Evolutionary conservation across 2,113 vertebrate species (phyloP), one percentile per base, ranked within the genome.

Genomic region (Sigmodon hispidus): DNA sequence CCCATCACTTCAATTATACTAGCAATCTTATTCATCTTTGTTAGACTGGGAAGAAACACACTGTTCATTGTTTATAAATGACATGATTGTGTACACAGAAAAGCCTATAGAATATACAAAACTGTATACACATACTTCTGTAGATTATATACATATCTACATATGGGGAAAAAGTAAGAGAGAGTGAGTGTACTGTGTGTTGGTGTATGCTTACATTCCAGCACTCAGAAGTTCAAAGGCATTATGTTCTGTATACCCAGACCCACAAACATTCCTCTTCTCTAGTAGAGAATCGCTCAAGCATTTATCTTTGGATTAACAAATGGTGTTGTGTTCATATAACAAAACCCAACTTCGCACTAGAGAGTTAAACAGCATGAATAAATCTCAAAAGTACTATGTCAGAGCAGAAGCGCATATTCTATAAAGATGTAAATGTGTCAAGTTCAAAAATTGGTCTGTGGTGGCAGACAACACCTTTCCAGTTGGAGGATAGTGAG

Each of bases 361-460:
- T 79, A 65, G 75, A 95, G 29, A 97, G 73, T 19, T 52, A 67
- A 69, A 45, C 63, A 87, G 75, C 21, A 75, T 26, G 34, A 80
- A 52, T 7, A 15, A 85, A 52, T 93, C 22, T 87, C 90, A 90
- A 36, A 95, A 96, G 63, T 17, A 84, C 52, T 59, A 61, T 4
- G 5, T 31, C 81, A 93, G 77, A 70, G 59, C 70, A 45, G 77
- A 90, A 89, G 13, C 90, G 50, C 67, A 7, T 61, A 70, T 57
- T 57, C 34, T 52, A 2, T 48, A 85, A 76, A 52, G 34, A 73
- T 93, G 31, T 75, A 96, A 92, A 75, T 36, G 83, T 6, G 17
- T 76, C 21, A 94, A 73, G 15, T 90, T 63, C 45, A 81, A 93
- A 95, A 90, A 48, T 45, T 43, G 67, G 92, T 72, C 29, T 81